Conservation (phyloP, 1,140 invertebrate species). For the Pygmarrhopalites habei region DNA sequence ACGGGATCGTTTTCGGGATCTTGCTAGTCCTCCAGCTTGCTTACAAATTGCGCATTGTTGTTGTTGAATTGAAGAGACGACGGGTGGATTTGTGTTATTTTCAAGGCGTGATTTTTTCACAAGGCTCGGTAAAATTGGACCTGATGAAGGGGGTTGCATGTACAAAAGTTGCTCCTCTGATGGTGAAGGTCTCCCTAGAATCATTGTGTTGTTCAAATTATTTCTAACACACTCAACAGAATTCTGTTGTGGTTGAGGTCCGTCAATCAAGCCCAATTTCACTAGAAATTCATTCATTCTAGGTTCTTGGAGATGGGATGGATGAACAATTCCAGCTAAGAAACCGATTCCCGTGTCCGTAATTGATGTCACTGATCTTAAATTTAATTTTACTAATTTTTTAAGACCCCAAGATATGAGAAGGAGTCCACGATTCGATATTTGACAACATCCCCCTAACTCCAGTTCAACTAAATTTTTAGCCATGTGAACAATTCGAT, state of each 20-base stretch:
- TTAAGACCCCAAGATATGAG: conserved; percentile 77
- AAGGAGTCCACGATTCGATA: conserved; percentile 77
- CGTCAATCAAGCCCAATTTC: conserved; percentile 11
- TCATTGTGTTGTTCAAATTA: too few relatives aligned
- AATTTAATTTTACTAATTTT: conserved; percentile 71
- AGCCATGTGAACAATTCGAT: neutral
- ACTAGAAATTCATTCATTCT: conserved; percentile 15
- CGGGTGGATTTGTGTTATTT: neutral
- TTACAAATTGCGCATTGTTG: too few relatives aligned
- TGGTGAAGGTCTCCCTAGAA: too few relatives aligned
- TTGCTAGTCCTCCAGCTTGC: too few relatives aligned
- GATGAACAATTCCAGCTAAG: conserved; percentile 62
- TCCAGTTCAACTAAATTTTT: conserved; percentile 84
- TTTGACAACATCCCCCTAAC: conserved; percentile 75
- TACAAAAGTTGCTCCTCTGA: too few relatives aligned
- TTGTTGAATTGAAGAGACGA: neutral
- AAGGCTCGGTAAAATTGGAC: too few relatives aligned
- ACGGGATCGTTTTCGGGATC: too few relatives aligned
- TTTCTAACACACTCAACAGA: too few relatives aligned
- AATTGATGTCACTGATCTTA: conserved; percentile 85
- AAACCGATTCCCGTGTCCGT: conserved; percentile 82
- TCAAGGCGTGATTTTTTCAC: too few relatives aligned
- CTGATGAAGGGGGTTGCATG: too few relatives aligned
- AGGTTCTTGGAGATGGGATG: conserved; percentile 50
- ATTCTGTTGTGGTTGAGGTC: neutral